A percentile compares a stretch with the other conserved stretches of the same genome.
Conservation (phyloP, 2,797 vertebrate species). For the Coccyzus lansbergi region DNA sequence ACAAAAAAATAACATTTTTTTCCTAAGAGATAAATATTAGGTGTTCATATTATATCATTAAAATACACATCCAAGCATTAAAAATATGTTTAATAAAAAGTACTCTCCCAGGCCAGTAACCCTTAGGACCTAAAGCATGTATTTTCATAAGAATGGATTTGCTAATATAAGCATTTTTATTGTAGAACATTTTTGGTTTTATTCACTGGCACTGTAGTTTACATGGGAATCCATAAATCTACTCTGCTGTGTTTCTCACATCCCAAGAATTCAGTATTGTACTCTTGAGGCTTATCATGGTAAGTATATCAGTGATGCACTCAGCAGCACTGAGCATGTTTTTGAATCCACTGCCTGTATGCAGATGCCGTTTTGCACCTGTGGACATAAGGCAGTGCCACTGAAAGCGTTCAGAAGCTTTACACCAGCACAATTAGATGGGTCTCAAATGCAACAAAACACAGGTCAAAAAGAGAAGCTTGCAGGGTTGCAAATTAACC, state of each 20-base stretch:
- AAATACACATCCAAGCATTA: background rate
- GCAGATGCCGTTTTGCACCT: background rate
- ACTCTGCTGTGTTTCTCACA: background rate
- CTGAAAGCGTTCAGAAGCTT: background rate
- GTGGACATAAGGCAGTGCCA: background rate
- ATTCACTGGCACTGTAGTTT: background rate
- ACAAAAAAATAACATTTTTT: background rate
- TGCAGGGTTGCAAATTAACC: background rate
- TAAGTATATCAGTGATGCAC: accelerated
- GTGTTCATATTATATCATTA: background rate
- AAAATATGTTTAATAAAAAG: background rate
- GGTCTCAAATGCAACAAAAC: background rate
- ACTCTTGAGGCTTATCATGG: background rate
- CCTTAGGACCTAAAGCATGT: background rate
- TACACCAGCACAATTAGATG: background rate
- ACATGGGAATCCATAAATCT: background rate
- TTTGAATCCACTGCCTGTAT: background rate
- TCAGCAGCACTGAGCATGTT: background rate
- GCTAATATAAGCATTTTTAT: background rate
- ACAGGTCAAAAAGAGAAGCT: background rate
- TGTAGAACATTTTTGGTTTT: background rate
- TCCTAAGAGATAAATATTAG: background rate
- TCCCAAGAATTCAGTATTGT: background rate
- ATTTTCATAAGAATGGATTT: background rate
- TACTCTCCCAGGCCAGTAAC: background rate